These are phyloP conservation scores for Andricus grossulariae DNA, from an alignment of 1,140 invertebrate genomes.

Conservation along the genomic window DNA sequence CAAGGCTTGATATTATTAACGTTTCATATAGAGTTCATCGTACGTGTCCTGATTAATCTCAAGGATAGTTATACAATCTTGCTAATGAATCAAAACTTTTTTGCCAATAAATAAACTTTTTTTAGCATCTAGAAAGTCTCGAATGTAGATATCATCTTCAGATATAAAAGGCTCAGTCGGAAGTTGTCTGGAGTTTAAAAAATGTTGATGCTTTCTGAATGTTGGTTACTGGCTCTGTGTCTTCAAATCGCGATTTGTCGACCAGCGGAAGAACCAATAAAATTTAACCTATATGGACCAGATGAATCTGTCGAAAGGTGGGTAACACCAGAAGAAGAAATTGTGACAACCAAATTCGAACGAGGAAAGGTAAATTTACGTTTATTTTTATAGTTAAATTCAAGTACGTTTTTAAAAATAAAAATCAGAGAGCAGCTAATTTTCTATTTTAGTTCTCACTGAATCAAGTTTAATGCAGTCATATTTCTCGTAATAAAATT, in stretches of 20 bases:
- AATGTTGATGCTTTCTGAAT: constrained; percentile 41
- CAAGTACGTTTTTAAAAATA: no score
- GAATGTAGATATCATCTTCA: background rate
- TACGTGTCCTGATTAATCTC: no score
- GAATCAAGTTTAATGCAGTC: no score
- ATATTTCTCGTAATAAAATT: no score
- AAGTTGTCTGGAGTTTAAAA: background rate
- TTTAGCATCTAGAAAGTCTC: background rate
- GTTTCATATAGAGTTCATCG: background rate
- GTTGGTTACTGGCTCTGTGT: constrained; percentile 37
- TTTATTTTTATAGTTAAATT: background rate
- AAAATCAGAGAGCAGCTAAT: background rate
- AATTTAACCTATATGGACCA: constrained; percentile 52
- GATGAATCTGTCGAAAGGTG: background rate
- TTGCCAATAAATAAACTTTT: background rate
- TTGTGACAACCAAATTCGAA: constrained; percentile 52
- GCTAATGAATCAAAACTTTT: no score
- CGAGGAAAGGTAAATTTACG: constrained; percentile 58
- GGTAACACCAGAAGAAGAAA: constrained; percentile 30
- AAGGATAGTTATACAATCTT: no score
- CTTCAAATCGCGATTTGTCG: constrained; percentile 37
- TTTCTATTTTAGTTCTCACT: no score
- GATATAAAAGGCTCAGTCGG: background rate
- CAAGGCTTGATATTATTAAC: background rate
- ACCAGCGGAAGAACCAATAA: constrained; percentile 58